Evolutionary conservation across 2,113 vertebrate species (phyloP).

Genomic region (Bolborhynchus lineola): DNA sequence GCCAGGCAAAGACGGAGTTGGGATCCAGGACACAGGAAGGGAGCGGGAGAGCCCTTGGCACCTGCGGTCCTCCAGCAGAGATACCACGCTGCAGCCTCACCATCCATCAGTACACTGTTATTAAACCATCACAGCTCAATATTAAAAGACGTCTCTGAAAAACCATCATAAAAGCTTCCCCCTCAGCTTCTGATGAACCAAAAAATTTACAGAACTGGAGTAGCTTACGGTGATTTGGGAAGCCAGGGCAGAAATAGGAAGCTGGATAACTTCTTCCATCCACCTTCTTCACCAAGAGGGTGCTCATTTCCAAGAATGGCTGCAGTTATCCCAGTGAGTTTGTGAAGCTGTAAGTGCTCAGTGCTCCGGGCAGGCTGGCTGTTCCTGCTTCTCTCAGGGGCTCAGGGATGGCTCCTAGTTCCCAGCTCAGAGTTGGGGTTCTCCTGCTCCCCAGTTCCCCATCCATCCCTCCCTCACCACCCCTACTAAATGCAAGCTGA

Average conservation of each 20-base stretch:
- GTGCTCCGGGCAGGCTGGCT: neutral
- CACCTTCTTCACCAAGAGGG: neutral
- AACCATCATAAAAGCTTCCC: neutral
- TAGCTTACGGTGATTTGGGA: neutral
- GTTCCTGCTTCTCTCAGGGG: fast-evolving
- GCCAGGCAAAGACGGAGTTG: neutral
- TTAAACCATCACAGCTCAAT: neutral
- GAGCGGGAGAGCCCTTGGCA: neutral
- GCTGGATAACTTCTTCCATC: neutral
- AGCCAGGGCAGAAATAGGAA: neutral
- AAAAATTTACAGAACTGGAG: neutral
- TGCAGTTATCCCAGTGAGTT: neutral
- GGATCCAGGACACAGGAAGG: fast-evolving
- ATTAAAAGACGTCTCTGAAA: neutral
- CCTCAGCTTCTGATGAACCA: neutral
- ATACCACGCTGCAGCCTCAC: neutral
- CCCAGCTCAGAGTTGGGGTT: neutral
- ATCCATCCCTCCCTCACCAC: neutral
- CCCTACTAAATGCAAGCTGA: neutral
- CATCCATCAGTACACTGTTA: neutral
- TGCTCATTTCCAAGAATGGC: neutral
- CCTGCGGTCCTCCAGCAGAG: neutral
- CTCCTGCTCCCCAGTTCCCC: fast-evolving
- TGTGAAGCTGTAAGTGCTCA: neutral
- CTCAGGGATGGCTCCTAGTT: neutral